Evolutionary conservation across 1,140 invertebrate species (phyloP), one percentile per base, ranked within the genome.

Genomic region (Temnothorax nylanderi): DNA sequence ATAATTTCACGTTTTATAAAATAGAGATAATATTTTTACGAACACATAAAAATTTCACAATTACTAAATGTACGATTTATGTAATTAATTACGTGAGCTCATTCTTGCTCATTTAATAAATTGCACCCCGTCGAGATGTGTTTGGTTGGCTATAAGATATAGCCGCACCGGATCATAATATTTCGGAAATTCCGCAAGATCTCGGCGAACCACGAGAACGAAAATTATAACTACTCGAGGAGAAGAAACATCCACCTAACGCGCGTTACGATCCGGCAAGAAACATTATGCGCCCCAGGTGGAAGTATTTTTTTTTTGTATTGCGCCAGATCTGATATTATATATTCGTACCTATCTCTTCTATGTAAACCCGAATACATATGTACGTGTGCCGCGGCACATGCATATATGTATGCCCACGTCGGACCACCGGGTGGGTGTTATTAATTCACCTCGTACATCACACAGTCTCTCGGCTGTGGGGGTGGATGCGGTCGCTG

Each of bases 381-480:
- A 56, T 81, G 54, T 47, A 77, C 80, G 69, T 67, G 49, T 54
- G 37, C 49, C 51, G 47, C 72, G 75, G 3, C 8, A 26, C 82
- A 89, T 89, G 88, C 84, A 85, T 88, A 64, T 88, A 90, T 88
- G 62, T 80, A 41, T 74, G 76, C 13, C n/a, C 58, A 75, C n/a
- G 49, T 60, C 62, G 56, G 77, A 87, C 49, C 49, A 26, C 54
- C 41, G 90, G 81, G 86, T 75, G 86, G 81, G 78, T 86, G 81
- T 92, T 91, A 92, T 92, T 92, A 92, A 92, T 92, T 92, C 89
- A 76, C 76, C 89, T 88, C 91, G 86, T 91, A 92, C 80, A 92
- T 92, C 91, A 92, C 81, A 75, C 74, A 82, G 84, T 76, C 86
- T 91, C 91, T 89, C 69, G 72, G 37, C 74, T 91, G 86, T 86